phyloP scores from a whole-genome alignment of 2,797 vertebrate species.

The Sebastes jordani region DNA sequence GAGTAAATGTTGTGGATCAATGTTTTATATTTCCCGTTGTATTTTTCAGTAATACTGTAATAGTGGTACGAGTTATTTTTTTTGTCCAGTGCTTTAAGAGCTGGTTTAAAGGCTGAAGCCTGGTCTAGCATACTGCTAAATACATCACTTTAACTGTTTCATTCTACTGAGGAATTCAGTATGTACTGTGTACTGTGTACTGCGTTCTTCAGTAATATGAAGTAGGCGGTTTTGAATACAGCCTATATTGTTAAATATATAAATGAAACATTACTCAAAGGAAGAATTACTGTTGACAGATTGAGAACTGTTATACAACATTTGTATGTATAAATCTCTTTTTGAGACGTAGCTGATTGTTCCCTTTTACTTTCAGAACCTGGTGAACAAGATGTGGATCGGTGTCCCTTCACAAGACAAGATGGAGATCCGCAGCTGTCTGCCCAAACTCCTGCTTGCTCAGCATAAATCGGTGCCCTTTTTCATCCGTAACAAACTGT shows the following conservation, averaged over 20 bases:
- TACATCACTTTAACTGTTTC: too few species aligned
- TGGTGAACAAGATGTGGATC: constrained; percentile 99
- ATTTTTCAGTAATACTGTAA: too few species aligned
- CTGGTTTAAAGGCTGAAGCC: too few species aligned
- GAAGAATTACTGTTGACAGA: not conserved
- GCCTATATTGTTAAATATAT: not conserved
- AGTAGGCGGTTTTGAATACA: too few species aligned
- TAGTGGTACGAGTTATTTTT: too few species aligned
- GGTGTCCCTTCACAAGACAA: constrained; percentile 96
- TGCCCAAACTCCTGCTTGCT: constrained; percentile 94
- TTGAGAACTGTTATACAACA: not conserved
- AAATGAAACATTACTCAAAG: not conserved
- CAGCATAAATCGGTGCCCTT: constrained; percentile 96
- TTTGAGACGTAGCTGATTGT: not conserved
- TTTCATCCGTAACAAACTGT: constrained; percentile 98
- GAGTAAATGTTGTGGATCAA: too few species aligned
- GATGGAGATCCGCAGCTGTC: constrained; percentile 96
- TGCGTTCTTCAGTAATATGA: too few species aligned
- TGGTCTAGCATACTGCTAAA: too few species aligned
- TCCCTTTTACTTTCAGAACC: constrained; percentile 82
- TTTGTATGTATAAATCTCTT: not conserved
- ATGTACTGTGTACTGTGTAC: too few species aligned
- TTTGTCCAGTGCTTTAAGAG: too few species aligned
- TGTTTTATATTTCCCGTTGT: too few species aligned
- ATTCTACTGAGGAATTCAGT: too few species aligned